These are phyloP conservation scores for Synanthedon tipuliformis DNA, from an alignment of 2,888 invertebrate genomes.

Conservation along the genomic window DNA sequence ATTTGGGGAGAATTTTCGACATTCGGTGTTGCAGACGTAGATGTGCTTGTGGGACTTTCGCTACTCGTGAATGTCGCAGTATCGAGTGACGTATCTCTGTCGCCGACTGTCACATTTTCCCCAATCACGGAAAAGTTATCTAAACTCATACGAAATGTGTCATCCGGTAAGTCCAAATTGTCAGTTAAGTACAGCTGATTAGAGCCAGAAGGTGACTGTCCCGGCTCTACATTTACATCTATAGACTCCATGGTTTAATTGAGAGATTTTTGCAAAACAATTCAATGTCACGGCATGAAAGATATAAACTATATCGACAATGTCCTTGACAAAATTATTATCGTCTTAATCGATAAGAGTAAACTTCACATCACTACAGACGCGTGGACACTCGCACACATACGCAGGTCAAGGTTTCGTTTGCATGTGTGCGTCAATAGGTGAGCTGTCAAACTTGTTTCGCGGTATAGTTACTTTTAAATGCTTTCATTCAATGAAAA, in stretches of 20 bases:
- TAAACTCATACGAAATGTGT: slow-evolving; percentile 52
- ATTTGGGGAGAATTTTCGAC: slow-evolving; percentile 6
- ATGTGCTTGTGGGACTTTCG: slow-evolving; percentile 18
- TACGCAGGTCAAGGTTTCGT: slow-evolving; percentile 24
- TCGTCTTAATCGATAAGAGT: slow-evolving; percentile 61
- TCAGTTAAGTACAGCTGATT: slow-evolving; percentile 43
- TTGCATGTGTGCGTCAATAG: slow-evolving; percentile 27
- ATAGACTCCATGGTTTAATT: slow-evolving; percentile 29
- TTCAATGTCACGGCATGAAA: not conserved
- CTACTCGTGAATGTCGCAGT: slow-evolving; percentile 12
- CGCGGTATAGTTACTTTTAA: slow-evolving; percentile 30
- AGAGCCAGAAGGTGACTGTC: slow-evolving; percentile 27
- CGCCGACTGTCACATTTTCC: slow-evolving; percentile 52
- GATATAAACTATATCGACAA: slow-evolving; percentile 15
- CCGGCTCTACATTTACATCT: slow-evolving; percentile 22
- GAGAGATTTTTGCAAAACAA: not conserved
- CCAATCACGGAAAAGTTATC: slow-evolving; percentile 48
- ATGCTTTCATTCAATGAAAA: slow-evolving; percentile 14
- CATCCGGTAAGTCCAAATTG: slow-evolving; percentile 44
- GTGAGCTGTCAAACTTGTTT: slow-evolving; percentile 65
- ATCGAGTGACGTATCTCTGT: slow-evolving; percentile 33
- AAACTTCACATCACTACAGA: slow-evolving; percentile 55
- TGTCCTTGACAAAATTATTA: slow-evolving; percentile 56
- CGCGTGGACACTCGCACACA: slow-evolving; percentile 34
- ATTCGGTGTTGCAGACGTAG: not conserved